Base-by-base conservation (phyloP, 2,113 vertebrate genomes). In the Oxyruncus cristatus region DNA sequence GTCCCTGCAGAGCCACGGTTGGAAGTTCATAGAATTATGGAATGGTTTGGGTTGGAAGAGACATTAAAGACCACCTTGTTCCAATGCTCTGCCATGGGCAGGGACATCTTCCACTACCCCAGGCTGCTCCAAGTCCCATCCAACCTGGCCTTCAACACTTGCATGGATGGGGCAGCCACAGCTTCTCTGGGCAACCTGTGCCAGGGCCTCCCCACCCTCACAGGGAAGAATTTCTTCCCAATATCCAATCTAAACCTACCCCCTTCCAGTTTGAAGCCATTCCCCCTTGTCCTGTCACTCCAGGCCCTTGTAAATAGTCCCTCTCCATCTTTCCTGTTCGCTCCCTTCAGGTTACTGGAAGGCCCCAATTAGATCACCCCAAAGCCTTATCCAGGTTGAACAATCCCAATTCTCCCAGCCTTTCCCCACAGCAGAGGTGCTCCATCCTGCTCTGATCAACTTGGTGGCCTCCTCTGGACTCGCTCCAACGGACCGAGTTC, bases 1-100 rank as follows among this genome's bases (percentile, higher is more conserved):
- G 20, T 12, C 0, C 0, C n/a, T 35, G 59, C 66, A 49, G 9
- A 62, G 14, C 35, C 73, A 47, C 42, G 28, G 18, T 0, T 28
- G 33, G 72, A 32, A 52, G 6, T 35, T 82, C 47, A 76, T 0
- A 14, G 21, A 55, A 23, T 55, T 11, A 23, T 1, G 14, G 30
- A 55, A 70, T 9, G 18, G 35, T 49, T 70, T 32, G 16, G 17
- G 47, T 13, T 13, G 63, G 21, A 70, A 62, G 5, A 8, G 11
- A 55, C 6, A 14, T 35, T 41, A 62, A 62, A 62, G 21, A 5
- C 8, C 11, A 8, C 27, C 30, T 12, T 21, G 4, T 22, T 53
- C 44, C n/a, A 39, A 20, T 14, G 5, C 41, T 13, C 41, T 42
- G 41, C 41, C 42, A 12, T 6, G 42, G 20, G 7, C 35, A 80